Percentiles rank a stretch among this genome's conserved stretches.
These are phyloP conservation scores for Rhynchopsitta pachyrhyncha DNA, from an alignment of 2,113 vertebrate species.

Conservation along the genomic window DNA sequence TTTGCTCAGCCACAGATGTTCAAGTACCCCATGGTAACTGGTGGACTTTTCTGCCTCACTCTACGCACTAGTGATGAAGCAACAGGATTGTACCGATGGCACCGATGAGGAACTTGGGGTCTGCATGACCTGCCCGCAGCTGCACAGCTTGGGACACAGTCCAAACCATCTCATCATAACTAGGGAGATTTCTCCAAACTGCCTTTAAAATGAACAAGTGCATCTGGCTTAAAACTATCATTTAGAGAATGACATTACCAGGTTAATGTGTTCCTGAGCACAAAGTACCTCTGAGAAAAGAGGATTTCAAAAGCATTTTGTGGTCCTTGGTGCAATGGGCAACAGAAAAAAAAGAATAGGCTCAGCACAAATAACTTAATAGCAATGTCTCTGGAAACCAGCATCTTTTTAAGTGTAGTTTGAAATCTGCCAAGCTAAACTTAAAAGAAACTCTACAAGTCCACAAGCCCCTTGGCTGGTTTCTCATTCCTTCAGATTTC, in stretches of 20 bases:
- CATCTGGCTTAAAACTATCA: neutral
- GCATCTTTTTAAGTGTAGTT: neutral
- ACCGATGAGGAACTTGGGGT: neutral
- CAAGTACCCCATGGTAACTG: neutral
- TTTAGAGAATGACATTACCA: slow-evolving; percentile 10
- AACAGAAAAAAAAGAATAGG: neutral
- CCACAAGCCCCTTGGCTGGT: neutral
- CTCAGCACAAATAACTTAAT: slow-evolving; percentile 13
- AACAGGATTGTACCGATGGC: neutral
- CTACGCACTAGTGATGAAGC: neutral
- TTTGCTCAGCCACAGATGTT: neutral
- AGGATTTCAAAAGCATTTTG: neutral
- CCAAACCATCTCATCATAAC: neutral
- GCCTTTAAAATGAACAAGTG: neutral
- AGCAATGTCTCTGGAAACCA: neutral
- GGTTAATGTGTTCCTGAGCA: slow-evolving; percentile 21
- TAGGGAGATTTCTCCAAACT: neutral
- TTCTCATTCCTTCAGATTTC: neutral
- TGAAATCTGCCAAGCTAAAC: neutral
- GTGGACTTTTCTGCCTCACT: neutral
- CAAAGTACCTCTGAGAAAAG: neutral
- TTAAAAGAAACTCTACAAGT: neutral
- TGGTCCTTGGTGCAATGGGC: neutral
- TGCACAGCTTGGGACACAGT: neutral
- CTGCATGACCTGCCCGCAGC: neutral